Conservation (phyloP, 2,888 invertebrate genomes). For the Pandemis cinnamomeana region DNA sequence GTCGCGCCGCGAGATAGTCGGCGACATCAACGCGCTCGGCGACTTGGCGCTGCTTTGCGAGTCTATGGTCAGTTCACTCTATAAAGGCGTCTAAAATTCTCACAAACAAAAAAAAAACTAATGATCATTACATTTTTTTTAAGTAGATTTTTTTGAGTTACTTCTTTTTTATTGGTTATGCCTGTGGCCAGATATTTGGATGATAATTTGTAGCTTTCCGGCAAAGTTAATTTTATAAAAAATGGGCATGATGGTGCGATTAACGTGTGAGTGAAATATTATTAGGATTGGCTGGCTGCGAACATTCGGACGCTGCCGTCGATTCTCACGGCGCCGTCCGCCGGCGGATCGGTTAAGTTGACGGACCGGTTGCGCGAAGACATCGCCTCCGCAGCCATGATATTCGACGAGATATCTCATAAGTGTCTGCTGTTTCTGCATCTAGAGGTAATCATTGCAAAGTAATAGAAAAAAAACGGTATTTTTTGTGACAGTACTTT, state of each 20-base stretch:
- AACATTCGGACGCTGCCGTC: slow-evolving; percentile 65
- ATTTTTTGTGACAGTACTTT: too few relatives aligned
- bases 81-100: too few relatives aligned
- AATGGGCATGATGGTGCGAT: too few relatives aligned
- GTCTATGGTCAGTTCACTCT: slow-evolving; percentile 87
- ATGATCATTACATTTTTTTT: too few relatives aligned
- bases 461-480: too few relatives aligned
- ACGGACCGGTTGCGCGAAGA: slow-evolving; percentile 87
- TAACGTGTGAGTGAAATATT: not conserved
- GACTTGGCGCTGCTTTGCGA: slow-evolving; percentile 96
- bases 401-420: slow-evolving; percentile 95
- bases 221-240: too few relatives aligned
- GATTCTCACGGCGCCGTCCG: slow-evolving; percentile 51
- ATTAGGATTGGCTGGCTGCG: slow-evolving; percentile 89
- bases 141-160: too few relatives aligned
- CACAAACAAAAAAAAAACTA: too few relatives aligned
- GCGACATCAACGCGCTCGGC: slow-evolving; percentile 92
- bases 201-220: too few relatives aligned
- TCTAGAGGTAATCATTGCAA: slow-evolving; percentile 88
- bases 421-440: slow-evolving; percentile 96
- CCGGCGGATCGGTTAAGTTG: slow-evolving; percentile 55
- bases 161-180: too few relatives aligned
- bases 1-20: slow-evolving; percentile 92
- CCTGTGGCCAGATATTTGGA: too few relatives aligned
- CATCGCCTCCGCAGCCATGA: slow-evolving; percentile 88